A percentile compares a stretch with the other conserved stretches of the same genome.
These are phyloP conservation scores for Synaphobranchus kaupii DNA, from an alignment of 2,797 vertebrate species.

Conservation along the genomic window DNA sequence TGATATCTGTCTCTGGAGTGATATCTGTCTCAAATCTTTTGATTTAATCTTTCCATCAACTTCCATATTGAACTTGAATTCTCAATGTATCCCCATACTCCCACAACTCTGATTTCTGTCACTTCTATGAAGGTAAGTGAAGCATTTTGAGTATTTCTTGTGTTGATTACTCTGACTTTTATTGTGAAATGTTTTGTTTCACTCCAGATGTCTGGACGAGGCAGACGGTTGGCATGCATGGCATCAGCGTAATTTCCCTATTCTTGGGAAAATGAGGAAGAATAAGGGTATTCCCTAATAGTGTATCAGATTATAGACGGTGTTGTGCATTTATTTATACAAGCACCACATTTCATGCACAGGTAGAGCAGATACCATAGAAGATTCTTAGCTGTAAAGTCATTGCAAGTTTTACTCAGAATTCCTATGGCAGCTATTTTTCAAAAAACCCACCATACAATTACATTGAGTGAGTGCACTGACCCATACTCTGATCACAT, in stretches of 20 bases:
- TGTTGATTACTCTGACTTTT: not conserved
- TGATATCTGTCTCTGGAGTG: not conserved
- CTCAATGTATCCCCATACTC: not conserved
- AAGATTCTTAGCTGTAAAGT: too few relatives aligned
- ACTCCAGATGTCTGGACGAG: not conserved
- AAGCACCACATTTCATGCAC: too few relatives aligned
- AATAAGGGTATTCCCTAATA: too few relatives aligned
- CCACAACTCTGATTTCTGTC: not conserved
- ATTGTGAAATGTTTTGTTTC: not conserved
- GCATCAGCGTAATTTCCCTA: not conserved
- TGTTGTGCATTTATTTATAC: too few relatives aligned
- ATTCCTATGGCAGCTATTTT: too few relatives aligned
- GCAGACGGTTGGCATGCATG: not conserved
- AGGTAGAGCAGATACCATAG: too few relatives aligned
- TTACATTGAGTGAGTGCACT: too few relatives aligned
- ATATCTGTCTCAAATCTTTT: too few relatives aligned
- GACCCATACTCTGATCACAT: too few relatives aligned
- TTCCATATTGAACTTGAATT: not conserved
- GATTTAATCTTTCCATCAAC: not conserved
- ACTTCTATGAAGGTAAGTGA: not conserved
- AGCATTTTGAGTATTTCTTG: not conserved
- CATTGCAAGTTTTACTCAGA: too few relatives aligned
- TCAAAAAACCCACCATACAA: too few relatives aligned
- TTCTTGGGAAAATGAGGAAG: not conserved
- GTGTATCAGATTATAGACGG: too few relatives aligned